phyloP scores from a whole-genome alignment of 2,113 vertebrate species.

The Cochlearius cochlearius region DNA sequence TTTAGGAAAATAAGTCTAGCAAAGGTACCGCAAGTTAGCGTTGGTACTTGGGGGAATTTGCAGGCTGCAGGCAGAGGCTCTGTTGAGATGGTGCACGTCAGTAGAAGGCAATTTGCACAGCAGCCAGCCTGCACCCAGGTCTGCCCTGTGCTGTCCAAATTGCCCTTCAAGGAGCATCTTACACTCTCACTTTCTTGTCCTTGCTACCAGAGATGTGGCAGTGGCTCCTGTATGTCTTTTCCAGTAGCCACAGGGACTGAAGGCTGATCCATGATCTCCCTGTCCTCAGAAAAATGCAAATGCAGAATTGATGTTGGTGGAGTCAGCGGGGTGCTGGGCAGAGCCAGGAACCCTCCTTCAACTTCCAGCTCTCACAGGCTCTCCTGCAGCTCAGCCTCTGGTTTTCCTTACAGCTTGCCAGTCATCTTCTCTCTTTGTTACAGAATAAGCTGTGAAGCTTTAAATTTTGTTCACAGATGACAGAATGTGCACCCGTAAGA shows the following conservation, averaged over 20 bases:
- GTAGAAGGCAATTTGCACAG: not conserved
- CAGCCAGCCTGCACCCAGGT: not conserved
- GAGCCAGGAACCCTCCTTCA: not conserved
- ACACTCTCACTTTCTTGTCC: not conserved
- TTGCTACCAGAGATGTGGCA: not conserved
- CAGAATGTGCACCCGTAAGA: not conserved
- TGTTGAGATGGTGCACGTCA: not conserved
- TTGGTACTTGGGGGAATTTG: not conserved
- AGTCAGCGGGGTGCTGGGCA: not conserved
- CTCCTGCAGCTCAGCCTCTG: not conserved
- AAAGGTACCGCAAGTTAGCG: not conserved
- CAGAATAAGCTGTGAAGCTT: not conserved
- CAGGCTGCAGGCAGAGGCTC: not conserved
- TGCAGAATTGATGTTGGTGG: not conserved
- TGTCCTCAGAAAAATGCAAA: not conserved
- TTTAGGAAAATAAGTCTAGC: not conserved
- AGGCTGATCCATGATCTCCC: rapidly evolving
- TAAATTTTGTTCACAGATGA: not conserved
- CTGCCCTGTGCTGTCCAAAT: not conserved
- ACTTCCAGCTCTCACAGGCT: not conserved
- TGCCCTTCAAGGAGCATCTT: not conserved
- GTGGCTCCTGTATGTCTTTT: not conserved
- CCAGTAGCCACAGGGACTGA: not conserved
- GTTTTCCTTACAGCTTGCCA: not conserved
- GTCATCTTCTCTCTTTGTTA: not conserved